Evolutionary conservation across 2,797 vertebrate genomes (phyloP).

Genomic region (Rhabdomys pumilio): DNA sequence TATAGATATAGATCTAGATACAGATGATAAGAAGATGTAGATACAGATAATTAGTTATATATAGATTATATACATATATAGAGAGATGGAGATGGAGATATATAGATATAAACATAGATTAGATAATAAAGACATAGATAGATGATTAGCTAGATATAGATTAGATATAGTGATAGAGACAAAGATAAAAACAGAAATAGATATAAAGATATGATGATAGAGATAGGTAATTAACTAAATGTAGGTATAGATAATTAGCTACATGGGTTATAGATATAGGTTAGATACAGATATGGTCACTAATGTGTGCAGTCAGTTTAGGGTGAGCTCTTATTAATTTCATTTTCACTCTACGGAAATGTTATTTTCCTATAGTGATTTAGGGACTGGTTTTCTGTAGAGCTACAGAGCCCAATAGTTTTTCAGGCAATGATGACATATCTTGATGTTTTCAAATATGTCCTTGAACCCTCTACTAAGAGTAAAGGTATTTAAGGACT

Average conservation of each 20-base stretch:
- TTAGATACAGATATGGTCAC: not conserved
- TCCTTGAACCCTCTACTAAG: not conserved
- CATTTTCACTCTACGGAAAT: not conserved
- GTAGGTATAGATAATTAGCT: not conserved
- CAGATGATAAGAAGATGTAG: not conserved
- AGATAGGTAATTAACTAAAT: no score
- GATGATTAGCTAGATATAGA: not conserved
- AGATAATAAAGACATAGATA: no score
- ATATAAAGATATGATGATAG: not conserved
- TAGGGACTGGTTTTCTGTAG: not conserved
- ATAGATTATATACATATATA: not conserved
- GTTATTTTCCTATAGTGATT: not conserved
- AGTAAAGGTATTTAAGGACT: not conserved
- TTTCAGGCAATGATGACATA: not conserved
- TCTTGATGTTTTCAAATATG: not conserved
- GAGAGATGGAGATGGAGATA: not conserved
- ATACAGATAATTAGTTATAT: not conserved
- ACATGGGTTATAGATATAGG: not conserved
- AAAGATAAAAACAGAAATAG: not conserved
- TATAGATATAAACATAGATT: no score
- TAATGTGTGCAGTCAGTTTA: constrained; percentile 7
- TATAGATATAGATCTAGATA: not conserved
- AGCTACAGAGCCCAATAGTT: not conserved
- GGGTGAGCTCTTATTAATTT: not conserved
- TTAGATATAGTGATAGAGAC: not conserved